A percentile compares a stretch with the other conserved stretches of the same genome.
Evolutionary conservation across 2,888 invertebrate genomes (phyloP).

Genomic region (Deroplatys truncata): DNA sequence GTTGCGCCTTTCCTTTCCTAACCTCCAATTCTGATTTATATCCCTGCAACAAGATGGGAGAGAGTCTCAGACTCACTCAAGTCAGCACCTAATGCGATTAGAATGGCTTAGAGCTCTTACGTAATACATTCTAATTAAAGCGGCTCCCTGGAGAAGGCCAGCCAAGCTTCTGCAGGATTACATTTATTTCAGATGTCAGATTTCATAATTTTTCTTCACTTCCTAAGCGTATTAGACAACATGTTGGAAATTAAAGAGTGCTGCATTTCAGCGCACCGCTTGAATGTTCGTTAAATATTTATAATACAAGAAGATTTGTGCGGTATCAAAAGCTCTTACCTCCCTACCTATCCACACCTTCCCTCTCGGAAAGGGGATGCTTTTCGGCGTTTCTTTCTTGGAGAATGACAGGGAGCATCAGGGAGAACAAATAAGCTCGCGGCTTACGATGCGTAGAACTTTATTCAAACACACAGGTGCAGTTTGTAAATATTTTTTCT

Average conservation of each 20-base stretch:
- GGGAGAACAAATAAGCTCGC: too few relatives aligned
- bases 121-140: neutral
- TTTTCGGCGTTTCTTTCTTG: too few relatives aligned
- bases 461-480: too few relatives aligned
- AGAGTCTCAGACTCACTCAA: neutral
- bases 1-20: neutral
- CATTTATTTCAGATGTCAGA: neutral
- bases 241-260: neutral
- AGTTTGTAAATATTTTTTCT: too few relatives aligned
- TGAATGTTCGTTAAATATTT: neutral
- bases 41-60: neutral
- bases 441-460: too few relatives aligned
- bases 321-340: neutral
- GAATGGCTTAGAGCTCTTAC: neutral
- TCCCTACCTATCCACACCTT: neutral
- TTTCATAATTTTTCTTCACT: neutral
- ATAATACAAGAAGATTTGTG: neutral
- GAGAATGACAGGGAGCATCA: too few relatives aligned
- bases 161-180: neutral
- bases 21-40: neutral
- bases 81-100: neutral
- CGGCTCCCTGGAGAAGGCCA: neutral
- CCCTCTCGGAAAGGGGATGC: too few relatives aligned
- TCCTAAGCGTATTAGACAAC: neutral
- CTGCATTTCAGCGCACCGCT: neutral